These are phyloP conservation scores for Dromius quadrimaculatus DNA, from an alignment of 2,888 invertebrate genomes.

Conservation along the genomic window DNA sequence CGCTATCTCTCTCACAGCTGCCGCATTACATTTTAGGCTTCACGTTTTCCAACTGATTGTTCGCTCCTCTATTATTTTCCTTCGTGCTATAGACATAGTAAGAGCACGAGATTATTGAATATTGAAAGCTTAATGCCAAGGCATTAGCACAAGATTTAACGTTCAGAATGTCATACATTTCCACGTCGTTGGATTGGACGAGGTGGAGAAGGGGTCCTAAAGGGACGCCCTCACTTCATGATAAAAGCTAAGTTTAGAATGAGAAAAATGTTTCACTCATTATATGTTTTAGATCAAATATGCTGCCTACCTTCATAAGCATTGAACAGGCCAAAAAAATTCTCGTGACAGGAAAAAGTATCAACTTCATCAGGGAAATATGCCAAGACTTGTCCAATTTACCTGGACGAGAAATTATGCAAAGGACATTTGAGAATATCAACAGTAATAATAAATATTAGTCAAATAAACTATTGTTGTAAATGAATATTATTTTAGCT, in stretches of 20 bases:
- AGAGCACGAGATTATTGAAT: no score
- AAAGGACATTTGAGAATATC: slow-evolving; percentile 70
- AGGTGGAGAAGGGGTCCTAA: no score
- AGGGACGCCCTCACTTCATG: no score
- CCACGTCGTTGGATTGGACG: no score
- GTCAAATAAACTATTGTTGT: slow-evolving; percentile 27
- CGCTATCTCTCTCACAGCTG: no score
- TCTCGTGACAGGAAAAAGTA: slow-evolving; percentile 93
- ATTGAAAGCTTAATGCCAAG: no score
- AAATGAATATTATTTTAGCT: slow-evolving; percentile 63
- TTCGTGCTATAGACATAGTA: no score
- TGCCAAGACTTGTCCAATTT: slow-evolving; percentile 85
- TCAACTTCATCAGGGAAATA: slow-evolving; percentile 93
- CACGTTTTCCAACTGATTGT: no score
- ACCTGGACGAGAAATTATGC: slow-evolving; percentile 71
- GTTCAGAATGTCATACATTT: no score
- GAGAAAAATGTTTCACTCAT: neutral
- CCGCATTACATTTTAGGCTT: no score
- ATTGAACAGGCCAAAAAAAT: slow-evolving; percentile 89
- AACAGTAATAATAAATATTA: slow-evolving; percentile 54
- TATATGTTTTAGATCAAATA: slow-evolving; percentile 73
- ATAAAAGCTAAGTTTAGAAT: neutral
- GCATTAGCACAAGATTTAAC: no score
- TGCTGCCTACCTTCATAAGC: slow-evolving; percentile 93
- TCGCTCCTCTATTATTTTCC: no score